Evolutionary conservation across 2,113 vertebrate species (phyloP), one percentile per base, ranked within the genome.

Genomic region (Saiga tatarica): DNA sequence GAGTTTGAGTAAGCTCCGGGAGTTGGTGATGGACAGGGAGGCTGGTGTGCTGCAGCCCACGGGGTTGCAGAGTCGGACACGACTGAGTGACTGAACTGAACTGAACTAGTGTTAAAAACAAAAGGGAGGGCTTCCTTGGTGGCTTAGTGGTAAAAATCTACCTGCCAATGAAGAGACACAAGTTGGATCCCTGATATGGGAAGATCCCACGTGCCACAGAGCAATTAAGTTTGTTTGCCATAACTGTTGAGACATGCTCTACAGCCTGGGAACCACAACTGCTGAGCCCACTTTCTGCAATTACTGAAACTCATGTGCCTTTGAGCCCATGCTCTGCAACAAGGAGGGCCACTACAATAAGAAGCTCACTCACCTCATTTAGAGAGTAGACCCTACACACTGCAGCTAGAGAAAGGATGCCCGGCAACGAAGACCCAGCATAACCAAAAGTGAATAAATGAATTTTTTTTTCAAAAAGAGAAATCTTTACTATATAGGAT

Each of bases 401-500:
- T 42, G 3, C 39, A 76, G 25, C 39, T 14, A 76, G 71, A 42
- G 71, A 76, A 76, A 42, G 36, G 39, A 26, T 4, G 36, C 39
- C 6, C 11, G 14, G 23, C 39, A 26, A 76, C 0, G 0, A 42
- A 76, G 36, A 42, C 23, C 39, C 71, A 76, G 39, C 71, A 42
- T 76, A 76, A 42, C 23, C 71, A 42, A 76, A 13, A 76, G 21
- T 76, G 12, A 76, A 76, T 14, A 76, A 42, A 14, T 42, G 71
- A 76, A 25, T 42, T 42, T 76, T 42, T 74, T 74, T 76, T 39
- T 13, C 2, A 53, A 7, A 59, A 60, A 52, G 19, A 62, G 45
- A 88, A 96, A 89, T 33, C 11, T 87, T 76, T 52, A 33, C 33
- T 88, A 62, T 52, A 55, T 55, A 62, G 36, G 36, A 82, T 78